Evolutionary conservation across 1,140 invertebrate species (phyloP).

Genomic region (Thaumatotibia leucotreta): DNA sequence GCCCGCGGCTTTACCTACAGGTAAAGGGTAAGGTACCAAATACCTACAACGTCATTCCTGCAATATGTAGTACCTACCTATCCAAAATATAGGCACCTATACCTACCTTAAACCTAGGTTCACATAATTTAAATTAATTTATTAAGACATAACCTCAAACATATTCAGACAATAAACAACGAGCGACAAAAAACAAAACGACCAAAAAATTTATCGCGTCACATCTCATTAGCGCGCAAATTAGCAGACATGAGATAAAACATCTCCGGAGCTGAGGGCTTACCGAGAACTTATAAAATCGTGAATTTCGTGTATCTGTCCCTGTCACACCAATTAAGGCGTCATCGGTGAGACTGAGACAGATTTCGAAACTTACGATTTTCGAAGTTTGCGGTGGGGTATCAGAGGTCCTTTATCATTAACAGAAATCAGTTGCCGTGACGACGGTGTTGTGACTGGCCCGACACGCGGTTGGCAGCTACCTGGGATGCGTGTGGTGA

Average conservation of each 20-base stretch:
- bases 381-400: no score
- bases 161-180: not conserved
- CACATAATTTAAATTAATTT: not conserved
- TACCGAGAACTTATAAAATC: no score
- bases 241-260: constrained; percentile 44
- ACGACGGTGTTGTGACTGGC: constrained; percentile 70
- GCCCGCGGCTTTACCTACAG: no score
- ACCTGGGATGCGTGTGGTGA: not conserved
- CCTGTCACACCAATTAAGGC: no score
- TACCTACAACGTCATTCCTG: not conserved
- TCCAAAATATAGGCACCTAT: not conserved
- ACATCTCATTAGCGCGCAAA: constrained; percentile 54
- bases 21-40: no score
- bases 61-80: not conserved
- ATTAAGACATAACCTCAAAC: not conserved
- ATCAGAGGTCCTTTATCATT: constrained; percentile 27
- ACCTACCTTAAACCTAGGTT: not conserved
- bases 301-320: no score
- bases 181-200: constrained; percentile 4
- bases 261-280: not conserved
- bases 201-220: constrained; percentile 35
- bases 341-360: no score
- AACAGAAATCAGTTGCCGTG: constrained; percentile 40
- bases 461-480: constrained; percentile 36
- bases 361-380: no score